These are phyloP conservation scores for Mythimna albipuncta DNA, from an alignment of 2,888 invertebrate species.

Conservation along the genomic window DNA sequence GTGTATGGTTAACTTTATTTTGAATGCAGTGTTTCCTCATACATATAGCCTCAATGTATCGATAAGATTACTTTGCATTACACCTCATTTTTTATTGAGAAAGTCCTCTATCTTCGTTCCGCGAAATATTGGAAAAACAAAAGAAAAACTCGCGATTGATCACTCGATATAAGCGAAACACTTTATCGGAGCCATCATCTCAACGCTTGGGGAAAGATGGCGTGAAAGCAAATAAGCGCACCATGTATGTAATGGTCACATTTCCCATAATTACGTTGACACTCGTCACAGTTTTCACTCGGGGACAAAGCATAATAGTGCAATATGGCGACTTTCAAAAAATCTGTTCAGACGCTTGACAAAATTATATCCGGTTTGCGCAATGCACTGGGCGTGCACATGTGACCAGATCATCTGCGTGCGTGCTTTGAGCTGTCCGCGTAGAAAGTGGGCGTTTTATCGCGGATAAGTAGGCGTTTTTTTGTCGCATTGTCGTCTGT, in stretches of 20 bases:
- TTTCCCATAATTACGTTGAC: slow-evolving; percentile 55
- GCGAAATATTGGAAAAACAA: slow-evolving; percentile 40
- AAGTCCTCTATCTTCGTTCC: slow-evolving; percentile 21
- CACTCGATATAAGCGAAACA: slow-evolving; percentile 32
- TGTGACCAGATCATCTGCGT: slow-evolving; percentile 70
- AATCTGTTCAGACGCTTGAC: slow-evolving; percentile 59
- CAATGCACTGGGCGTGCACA: slow-evolving; percentile 66
- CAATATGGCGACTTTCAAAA: slow-evolving; percentile 69
- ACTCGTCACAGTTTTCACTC: slow-evolving; percentile 60
- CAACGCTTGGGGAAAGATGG: slow-evolving; percentile 48
- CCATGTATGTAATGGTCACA: slow-evolving; percentile 53
- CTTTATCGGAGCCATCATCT: slow-evolving; percentile 51
- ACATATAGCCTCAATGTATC: slow-evolving; percentile 28
- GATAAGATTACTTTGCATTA: slow-evolving; percentile 31
- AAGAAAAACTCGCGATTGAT: slow-evolving; percentile 40
- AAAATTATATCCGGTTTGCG: slow-evolving; percentile 81
- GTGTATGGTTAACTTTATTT: slow-evolving; percentile 20
- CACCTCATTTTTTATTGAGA: slow-evolving; percentile 35
- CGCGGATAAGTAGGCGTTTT: slow-evolving; percentile 56
- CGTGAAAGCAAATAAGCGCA: slow-evolving; percentile 60
- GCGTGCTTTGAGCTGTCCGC: slow-evolving; percentile 61
- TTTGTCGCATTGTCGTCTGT: slow-evolving; percentile 48
- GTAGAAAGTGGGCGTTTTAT: slow-evolving; percentile 74
- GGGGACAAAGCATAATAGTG: slow-evolving; percentile 58
- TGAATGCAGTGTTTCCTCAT: slow-evolving; percentile 34